phyloP scores from a whole-genome alignment of 2,888 invertebrate species.

The Pseudococcus longispinus region DNA sequence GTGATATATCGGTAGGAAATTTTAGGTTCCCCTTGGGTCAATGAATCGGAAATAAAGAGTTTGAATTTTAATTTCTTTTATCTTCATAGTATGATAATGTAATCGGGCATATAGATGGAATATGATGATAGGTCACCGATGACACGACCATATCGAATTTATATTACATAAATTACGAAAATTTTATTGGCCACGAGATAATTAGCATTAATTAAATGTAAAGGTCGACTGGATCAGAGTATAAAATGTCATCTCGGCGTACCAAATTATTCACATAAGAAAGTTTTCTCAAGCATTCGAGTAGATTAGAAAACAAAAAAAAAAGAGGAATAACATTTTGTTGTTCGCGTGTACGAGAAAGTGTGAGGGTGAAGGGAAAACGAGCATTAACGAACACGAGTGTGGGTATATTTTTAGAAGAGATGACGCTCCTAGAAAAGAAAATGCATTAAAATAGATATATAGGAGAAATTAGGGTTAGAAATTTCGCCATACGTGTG shows the following conservation, averaged over 20 bases:
- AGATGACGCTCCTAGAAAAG: background rate
- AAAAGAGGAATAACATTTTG: background rate
- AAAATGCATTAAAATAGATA: background rate
- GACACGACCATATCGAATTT: background rate
- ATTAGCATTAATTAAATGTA: background rate
- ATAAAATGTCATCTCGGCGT: background rate
- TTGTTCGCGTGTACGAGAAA: background rate
- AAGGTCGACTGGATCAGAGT: background rate
- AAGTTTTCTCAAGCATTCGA: background rate
- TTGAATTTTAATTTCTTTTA: slow-evolving; percentile 33
- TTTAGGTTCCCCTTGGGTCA: slow-evolving; percentile 10
- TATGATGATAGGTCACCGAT: background rate
- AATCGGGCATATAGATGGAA: background rate
- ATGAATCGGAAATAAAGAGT: slow-evolving; percentile 27
- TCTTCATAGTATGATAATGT: background rate
- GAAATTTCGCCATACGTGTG: background rate
- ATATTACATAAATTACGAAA: background rate
- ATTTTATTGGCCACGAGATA: background rate
- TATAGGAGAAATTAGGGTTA: background rate
- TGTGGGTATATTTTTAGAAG: background rate
- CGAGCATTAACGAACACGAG: background rate
- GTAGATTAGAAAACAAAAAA: background rate
- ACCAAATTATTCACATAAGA: background rate
- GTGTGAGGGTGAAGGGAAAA: background rate
- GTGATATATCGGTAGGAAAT: background rate